phyloP scores from a whole-genome alignment of 2,797 vertebrate genomes.

The Xenopus petersii region DNA sequence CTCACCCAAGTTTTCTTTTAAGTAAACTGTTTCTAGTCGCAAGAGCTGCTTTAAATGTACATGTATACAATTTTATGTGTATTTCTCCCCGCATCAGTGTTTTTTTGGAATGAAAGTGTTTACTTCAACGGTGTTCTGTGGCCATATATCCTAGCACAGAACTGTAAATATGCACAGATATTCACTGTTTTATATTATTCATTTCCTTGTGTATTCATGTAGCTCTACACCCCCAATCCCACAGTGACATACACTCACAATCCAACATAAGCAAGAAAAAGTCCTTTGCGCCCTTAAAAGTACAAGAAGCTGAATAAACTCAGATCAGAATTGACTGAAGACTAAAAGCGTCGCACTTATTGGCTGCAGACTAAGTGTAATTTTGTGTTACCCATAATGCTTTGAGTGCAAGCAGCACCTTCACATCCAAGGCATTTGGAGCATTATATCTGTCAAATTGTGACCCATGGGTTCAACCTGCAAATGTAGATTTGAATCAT shows the following conservation, averaged over 20 bases:
- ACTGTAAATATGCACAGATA: conserved; percentile 26
- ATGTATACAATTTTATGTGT: conserved; percentile 9
- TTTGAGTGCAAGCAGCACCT: neutral
- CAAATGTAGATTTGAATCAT: neutral
- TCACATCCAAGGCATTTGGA: neutral
- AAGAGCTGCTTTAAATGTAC: conserved; percentile 15
- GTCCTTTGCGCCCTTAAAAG: no score
- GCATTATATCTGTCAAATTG: no score
- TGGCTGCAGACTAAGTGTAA: neutral
- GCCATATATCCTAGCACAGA: conserved; percentile 20
- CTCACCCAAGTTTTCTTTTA: conserved; percentile 12
- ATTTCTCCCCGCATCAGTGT: neutral
- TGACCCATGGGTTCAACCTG: neutral
- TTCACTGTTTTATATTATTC: conserved; percentile 16
- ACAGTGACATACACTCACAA: no score
- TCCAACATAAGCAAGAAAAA: no score
- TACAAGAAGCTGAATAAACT: neutral
- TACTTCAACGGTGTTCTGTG: neutral
- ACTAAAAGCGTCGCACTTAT: conserved; percentile 31
- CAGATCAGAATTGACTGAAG: neutral
- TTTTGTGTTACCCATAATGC: neutral
- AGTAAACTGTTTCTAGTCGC: conserved; percentile 26
- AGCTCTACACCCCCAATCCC: no score
- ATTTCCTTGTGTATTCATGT: conserved; percentile 9
- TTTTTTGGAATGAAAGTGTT: neutral